Percentiles rank a stretch among this genome's conserved stretches.
Conservation (phyloP, 2,888 invertebrate genomes). For the Rhopalosiphum nymphaeae region DNA sequence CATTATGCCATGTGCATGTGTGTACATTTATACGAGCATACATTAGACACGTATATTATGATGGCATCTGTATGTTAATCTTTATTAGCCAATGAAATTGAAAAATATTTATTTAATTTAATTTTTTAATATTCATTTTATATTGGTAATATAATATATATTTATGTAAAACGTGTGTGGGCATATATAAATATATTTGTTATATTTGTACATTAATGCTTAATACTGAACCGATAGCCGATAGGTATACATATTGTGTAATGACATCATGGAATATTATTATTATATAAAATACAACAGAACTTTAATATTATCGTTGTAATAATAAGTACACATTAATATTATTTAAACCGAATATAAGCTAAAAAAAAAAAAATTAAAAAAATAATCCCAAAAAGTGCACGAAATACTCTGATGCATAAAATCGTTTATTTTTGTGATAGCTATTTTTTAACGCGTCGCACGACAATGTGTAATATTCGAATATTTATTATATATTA, state of each 20-base stretch:
- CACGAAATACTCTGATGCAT: background rate
- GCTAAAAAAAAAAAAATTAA: background rate
- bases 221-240: slow-evolving; percentile 5
- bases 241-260: background rate
- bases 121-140: background rate
- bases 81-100: slow-evolving; percentile 3
- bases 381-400: slow-evolving; percentile 29
- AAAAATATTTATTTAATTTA: background rate
- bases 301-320: background rate
- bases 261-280: background rate
- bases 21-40: background rate
- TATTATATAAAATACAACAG: slow-evolving; percentile 6
- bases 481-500: background rate
- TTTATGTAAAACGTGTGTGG: background rate
- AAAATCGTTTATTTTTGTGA: background rate
- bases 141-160: background rate
- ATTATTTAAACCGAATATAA: slow-evolving; percentile 12
- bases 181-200: background rate
- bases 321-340: slow-evolving; percentile 36
- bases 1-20: background rate
- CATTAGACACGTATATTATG: background rate
- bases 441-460: background rate
- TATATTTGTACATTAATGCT: slow-evolving; percentile 2
- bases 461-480: background rate
- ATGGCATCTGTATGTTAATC: background rate